A percentile compares a stretch with the other conserved stretches of the same genome.
Conservation (phyloP, 2,888 invertebrate genomes). For the Ormyrus rosae region DNA sequence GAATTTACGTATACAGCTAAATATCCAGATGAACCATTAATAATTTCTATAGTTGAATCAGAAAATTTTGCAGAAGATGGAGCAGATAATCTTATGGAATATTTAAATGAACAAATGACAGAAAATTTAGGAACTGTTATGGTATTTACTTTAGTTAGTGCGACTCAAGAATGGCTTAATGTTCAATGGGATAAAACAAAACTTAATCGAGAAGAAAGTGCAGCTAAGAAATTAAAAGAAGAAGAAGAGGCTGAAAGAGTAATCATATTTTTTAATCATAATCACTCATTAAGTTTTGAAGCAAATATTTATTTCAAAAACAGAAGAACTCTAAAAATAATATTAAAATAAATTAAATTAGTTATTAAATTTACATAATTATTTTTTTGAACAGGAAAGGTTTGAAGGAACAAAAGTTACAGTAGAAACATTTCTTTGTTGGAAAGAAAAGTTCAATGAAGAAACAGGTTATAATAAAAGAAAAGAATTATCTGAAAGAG, state of each 20-base stretch:
- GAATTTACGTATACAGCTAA: slow-evolving; percentile 89
- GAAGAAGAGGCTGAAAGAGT: slow-evolving; percentile 94
- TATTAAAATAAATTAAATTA: slow-evolving; percentile 16
- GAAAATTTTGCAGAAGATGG: slow-evolving; percentile 87
- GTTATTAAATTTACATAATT: slow-evolving; percentile 14
- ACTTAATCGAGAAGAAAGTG: slow-evolving; percentile 83
- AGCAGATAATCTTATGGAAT: slow-evolving; percentile 80
- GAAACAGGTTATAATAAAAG: slow-evolving; percentile 88
- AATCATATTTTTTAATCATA: slow-evolving; percentile 55
- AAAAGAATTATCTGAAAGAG: slow-evolving; percentile 83
- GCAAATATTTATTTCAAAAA: neutral
- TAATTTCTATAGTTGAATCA: slow-evolving; percentile 86
- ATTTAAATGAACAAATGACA: slow-evolving; percentile 84
- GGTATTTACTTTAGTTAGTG: slow-evolving; percentile 96
- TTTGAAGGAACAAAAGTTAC: slow-evolving; percentile 97
- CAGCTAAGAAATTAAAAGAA: slow-evolving; percentile 82
- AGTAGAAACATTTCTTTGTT: slow-evolving; percentile 95
- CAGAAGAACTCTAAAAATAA: neutral
- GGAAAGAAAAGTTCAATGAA: slow-evolving; percentile 95
- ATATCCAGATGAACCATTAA: slow-evolving; percentile 92
- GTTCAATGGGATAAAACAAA: slow-evolving; percentile 88
- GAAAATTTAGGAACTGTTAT: slow-evolving; percentile 98
- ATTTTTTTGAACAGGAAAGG: slow-evolving; percentile 81
- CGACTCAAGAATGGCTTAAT: slow-evolving; percentile 95
- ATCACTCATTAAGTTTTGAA: neutral